A percentile compares a stretch with the other conserved stretches of the same genome.
These are phyloP conservation scores for Carpatolechia fugitivella DNA, from an alignment of 2,888 invertebrate species.

Conservation along the genomic window DNA sequence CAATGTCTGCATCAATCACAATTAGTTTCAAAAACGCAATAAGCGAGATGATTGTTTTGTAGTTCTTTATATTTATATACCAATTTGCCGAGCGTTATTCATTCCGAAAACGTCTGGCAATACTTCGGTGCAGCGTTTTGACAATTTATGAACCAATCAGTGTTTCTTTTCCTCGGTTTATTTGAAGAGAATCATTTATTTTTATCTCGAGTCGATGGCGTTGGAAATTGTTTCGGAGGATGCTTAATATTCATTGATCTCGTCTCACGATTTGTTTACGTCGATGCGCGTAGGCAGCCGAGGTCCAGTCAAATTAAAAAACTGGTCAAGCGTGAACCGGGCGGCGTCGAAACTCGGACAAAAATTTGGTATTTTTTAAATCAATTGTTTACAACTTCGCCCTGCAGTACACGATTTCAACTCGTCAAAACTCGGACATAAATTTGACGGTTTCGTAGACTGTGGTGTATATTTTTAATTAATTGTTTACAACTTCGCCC, in stretches of 20 bases:
- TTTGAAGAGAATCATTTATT: slow-evolving; percentile 66
- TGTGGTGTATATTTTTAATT: no score
- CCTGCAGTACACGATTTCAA: no score
- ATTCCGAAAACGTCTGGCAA: slow-evolving; percentile 51
- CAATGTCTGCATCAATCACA: slow-evolving; percentile 46
- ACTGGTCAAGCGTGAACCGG: slow-evolving; percentile 19
- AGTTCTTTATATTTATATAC: slow-evolving; percentile 53
- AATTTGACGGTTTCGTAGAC: no score
- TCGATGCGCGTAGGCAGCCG: slow-evolving; percentile 44
- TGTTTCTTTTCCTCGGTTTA: slow-evolving; percentile 62
- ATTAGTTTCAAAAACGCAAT: slow-evolving; percentile 47
- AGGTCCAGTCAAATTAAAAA: slow-evolving; percentile 58
- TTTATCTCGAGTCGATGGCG: slow-evolving; percentile 55
- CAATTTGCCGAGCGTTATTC: slow-evolving; percentile 60
- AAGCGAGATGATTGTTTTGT: slow-evolving; percentile 34
- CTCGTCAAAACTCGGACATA: no score
- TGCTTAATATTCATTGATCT: slow-evolving; percentile 74
- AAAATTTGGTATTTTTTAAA: no score
- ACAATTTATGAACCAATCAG: slow-evolving; percentile 75
- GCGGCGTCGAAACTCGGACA: no score
- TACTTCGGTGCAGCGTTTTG: slow-evolving; percentile 56
- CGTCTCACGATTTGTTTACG: slow-evolving; percentile 70
- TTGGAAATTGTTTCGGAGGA: slow-evolving; percentile 66
- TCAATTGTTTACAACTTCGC: no score
- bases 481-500: no score